Conservation (phyloP, 2,888 invertebrate genomes). For the Agrotis exclamationis region DNA sequence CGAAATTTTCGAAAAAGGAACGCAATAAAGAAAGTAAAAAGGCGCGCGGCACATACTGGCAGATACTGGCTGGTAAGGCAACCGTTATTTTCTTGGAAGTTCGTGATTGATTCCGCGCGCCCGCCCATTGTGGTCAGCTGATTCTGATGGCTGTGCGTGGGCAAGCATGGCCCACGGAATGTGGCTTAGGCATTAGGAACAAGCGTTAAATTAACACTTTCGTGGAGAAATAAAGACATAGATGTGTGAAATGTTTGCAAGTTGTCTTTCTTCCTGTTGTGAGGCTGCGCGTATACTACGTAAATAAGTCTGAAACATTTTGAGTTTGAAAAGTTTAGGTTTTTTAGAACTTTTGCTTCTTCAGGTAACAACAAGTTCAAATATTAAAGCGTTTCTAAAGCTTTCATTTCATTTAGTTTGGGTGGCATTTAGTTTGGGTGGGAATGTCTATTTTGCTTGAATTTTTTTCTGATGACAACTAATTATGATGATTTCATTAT, state of each 20-base stretch:
- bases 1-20: constrained; percentile 83
- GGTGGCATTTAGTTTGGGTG: too few species aligned
- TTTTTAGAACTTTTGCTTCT: not conserved
- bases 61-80: constrained; percentile 45
- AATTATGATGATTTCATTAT: not conserved
- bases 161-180: constrained; percentile 53
- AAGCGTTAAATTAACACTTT: constrained; percentile 46
- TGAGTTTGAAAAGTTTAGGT: not conserved
- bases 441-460: too few species aligned
- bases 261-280: not conserved
- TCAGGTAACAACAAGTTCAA: not conserved
- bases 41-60: constrained; percentile 61
- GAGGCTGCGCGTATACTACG: too few species aligned
- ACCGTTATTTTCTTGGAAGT: constrained; percentile 82
- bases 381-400: too few species aligned
- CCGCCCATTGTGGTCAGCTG: constrained; percentile 74
- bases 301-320: not conserved
- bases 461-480: too few species aligned
- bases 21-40: constrained; percentile 79
- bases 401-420: too few species aligned
- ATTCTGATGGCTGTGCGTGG: constrained; percentile 59
- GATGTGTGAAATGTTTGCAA: not conserved
- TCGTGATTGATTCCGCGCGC: constrained; percentile 82
- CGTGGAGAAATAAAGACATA: not conserved
- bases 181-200: constrained; percentile 58